Evolutionary conservation across 2,888 invertebrate genomes (phyloP).

Genomic region (Ornithoptera priamus): DNA sequence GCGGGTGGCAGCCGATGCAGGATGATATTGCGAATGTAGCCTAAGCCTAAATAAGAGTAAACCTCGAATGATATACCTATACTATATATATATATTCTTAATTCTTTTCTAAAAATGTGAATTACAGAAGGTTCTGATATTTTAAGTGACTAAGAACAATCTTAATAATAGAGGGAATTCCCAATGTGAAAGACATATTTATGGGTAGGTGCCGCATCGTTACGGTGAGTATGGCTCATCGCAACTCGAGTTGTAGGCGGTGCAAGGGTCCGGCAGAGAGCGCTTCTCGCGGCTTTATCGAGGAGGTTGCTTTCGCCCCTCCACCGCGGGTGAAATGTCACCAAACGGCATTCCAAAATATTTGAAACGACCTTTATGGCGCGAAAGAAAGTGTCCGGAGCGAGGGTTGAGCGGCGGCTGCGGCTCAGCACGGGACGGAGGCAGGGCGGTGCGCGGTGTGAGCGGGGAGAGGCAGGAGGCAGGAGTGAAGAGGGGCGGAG

Average conservation of each 20-base stretch:
- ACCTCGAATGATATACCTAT: neutral
- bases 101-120: too few relatives aligned
- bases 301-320: conserved; percentile 63
- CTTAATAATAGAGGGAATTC: conserved; percentile 38
- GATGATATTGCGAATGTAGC: conserved; percentile 25
- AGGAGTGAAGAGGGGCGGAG: conserved; percentile 48
- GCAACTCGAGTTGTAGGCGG: neutral
- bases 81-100: too few relatives aligned
- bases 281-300: conserved; percentile 61
- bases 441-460: conserved; percentile 30
- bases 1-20: conserved; percentile 7
- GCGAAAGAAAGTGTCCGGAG: conserved; percentile 75
- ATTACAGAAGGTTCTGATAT: neutral
- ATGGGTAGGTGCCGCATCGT: conserved; percentile 25
- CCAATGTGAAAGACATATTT: conserved; percentile 32
- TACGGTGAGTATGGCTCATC: conserved; percentile 11
- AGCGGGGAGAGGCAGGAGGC: conserved; percentile 32
- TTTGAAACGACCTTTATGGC: conserved; percentile 81
- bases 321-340: conserved; percentile 76
- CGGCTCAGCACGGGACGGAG: conserved; percentile 13
- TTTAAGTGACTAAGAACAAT: conserved; percentile 5
- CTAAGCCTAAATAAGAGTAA: neutral
- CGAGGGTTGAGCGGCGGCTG: conserved; percentile 43
- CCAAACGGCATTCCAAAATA: conserved; percentile 79
- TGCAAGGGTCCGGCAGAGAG: conserved; percentile 35